Percentiles rank a stretch among this genome's conserved stretches.
Conservation (phyloP, 2,113 vertebrate genomes). For the Murina feae region DNA sequence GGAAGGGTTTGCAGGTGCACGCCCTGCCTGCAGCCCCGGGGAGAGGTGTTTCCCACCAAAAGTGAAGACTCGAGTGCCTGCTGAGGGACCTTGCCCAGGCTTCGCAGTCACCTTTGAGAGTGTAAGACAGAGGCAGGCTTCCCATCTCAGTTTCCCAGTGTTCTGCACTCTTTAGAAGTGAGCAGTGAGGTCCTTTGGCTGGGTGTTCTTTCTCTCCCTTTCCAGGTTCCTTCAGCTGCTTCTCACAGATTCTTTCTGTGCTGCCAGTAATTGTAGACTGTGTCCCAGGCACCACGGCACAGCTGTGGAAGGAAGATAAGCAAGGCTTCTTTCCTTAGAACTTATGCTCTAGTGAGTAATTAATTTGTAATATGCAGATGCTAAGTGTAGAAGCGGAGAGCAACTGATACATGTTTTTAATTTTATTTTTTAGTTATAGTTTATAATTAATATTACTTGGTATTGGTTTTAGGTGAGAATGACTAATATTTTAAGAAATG, state of each 20-base stretch:
- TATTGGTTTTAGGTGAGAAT: neutral
- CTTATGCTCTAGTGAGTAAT: neutral
- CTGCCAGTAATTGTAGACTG: neutral
- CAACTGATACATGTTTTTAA: neutral
- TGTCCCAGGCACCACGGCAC: neutral
- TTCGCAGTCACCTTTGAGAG: neutral
- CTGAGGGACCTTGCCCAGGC: neutral
- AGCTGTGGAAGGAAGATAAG: neutral
- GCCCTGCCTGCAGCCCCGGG: neutral
- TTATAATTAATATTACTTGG: neutral
- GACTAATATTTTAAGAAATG: slow-evolving; percentile 9
- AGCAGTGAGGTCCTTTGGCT: neutral
- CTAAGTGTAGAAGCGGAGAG: neutral
- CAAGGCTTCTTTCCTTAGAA: neutral
- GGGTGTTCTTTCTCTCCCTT: neutral
- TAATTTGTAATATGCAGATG: slow-evolving; percentile 21
- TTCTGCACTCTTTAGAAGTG: neutral
- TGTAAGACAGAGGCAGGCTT: neutral
- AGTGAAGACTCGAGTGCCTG: neutral
- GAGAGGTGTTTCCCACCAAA: neutral
- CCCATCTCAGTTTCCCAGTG: neutral
- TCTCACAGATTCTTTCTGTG: neutral
- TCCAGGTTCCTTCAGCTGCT: neutral
- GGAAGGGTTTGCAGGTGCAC: neutral
- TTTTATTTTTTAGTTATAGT: neutral